Conservation (phyloP, 2,888 invertebrate species). For the Tuberolachnus salignus region DNA sequence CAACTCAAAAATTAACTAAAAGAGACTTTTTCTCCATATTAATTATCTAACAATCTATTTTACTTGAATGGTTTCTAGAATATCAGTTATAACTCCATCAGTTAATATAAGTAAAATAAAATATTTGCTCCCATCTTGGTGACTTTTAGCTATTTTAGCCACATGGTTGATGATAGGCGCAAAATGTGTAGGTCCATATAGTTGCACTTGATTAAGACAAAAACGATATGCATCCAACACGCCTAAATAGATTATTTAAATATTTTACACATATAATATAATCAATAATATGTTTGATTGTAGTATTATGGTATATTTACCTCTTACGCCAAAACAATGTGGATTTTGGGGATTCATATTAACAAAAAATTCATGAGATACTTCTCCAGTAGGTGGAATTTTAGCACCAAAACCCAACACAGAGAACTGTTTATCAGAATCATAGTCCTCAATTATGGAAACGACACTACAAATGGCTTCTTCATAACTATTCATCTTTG, state of each 20-base stretch:
- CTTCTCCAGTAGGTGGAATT: constrained; percentile 62
- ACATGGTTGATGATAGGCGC: constrained; percentile 67
- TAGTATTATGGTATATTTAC: constrained; percentile 58
- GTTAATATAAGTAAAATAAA: constrained; percentile 69
- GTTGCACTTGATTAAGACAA: constrained; percentile 65
- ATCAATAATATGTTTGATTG: too few relatives aligned
- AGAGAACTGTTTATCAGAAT: constrained; percentile 65
- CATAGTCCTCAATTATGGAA: constrained; percentile 64
- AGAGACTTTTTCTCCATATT: too few relatives aligned
- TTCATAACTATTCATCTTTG: constrained; percentile 60
- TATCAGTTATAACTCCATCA: constrained; percentile 70
- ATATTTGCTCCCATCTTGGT: constrained; percentile 66
- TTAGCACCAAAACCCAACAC: constrained; percentile 64
- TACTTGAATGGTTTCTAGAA: constrained; percentile 65
- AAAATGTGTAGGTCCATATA: constrained; percentile 69
- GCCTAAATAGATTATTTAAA: constrained; percentile 61
- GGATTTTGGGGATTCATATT: constrained; percentile 66
- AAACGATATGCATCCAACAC: constrained; percentile 65
- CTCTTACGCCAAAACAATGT: constrained; percentile 63
- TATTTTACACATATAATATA: too few relatives aligned
- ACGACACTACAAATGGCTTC: constrained; percentile 63
- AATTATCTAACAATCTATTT: too few relatives aligned
- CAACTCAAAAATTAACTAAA: too few relatives aligned
- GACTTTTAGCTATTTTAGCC: constrained; percentile 64
- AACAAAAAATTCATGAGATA: constrained; percentile 63